phyloP scores from a whole-genome alignment of 2,113 vertebrate species.

The Notarius quadriscutis region DNA sequence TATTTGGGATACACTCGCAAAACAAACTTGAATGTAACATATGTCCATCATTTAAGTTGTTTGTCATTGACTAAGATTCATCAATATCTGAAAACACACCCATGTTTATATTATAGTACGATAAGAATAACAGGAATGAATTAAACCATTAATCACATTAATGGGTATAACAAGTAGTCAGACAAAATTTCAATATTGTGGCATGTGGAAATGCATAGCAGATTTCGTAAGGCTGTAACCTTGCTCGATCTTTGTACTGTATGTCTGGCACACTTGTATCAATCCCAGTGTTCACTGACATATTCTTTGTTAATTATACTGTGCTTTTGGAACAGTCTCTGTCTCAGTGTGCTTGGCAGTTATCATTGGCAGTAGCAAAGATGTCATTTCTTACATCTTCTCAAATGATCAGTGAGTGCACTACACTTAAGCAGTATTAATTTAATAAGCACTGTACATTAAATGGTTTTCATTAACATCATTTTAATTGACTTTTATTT shows the following conservation, averaged over 20 bases:
- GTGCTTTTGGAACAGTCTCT: constrained; percentile 63
- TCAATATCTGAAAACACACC: neutral
- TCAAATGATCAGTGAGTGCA: constrained; percentile 81
- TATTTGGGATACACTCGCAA: neutral
- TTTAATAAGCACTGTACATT: neutral
- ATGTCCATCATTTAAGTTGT: neutral
- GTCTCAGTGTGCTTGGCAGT: constrained; percentile 70
- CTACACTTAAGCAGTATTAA: neutral
- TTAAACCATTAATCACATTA: neutral
- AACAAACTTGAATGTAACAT: neutral
- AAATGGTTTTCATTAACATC: neutral
- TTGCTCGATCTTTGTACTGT: constrained; percentile 7
- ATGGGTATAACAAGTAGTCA: neutral
- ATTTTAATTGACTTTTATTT: neutral
- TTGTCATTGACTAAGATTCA: neutral
- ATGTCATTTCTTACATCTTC: constrained; percentile 79
- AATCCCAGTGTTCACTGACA: neutral
- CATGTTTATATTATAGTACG: neutral
- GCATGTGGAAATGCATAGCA: neutral
- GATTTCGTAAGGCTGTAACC: neutral
- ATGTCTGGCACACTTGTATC: neutral
- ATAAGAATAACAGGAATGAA: neutral
- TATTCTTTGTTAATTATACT: neutral
- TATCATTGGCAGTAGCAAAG: constrained; percentile 72
- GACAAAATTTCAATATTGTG: neutral